phyloP scores from a whole-genome alignment of 2,797 vertebrate species.

The Enteromius fasciolatus region DNA sequence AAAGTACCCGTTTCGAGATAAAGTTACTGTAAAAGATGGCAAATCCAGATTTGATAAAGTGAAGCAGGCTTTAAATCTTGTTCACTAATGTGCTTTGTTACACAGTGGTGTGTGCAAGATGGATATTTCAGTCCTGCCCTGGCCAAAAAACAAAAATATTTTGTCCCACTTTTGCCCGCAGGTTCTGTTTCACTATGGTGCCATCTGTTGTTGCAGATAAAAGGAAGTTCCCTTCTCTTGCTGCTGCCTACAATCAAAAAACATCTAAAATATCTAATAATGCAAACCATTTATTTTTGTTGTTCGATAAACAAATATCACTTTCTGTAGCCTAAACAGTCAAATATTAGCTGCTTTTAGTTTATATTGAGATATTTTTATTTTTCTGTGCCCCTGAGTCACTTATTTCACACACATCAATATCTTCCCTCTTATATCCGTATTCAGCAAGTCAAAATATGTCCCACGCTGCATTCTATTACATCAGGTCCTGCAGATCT shows the following conservation, averaged over 20 bases:
- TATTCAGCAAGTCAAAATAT: not conserved
- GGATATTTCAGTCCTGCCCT: no score
- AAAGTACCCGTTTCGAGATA: not conserved
- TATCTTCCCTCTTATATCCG: not conserved
- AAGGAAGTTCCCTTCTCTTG: not conserved
- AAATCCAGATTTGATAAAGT: not conserved
- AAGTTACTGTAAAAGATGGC: not conserved
- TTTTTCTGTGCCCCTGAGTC: not conserved
- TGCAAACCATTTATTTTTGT: not conserved
- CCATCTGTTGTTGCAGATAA: not conserved
- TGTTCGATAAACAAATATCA: not conserved
- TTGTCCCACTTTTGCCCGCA: not conserved
- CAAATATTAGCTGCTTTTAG: not conserved
- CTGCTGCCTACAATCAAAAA: not conserved
- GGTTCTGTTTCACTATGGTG: not conserved
- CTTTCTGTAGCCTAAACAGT: not conserved
- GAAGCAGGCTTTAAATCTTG: not conserved
- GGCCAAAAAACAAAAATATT: not conserved
- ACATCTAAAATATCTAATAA: not conserved
- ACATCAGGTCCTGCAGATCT: not conserved
- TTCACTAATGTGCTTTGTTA: not conserved
- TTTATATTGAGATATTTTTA: not conserved
- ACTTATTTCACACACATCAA: not conserved
- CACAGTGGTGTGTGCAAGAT: not conserved
- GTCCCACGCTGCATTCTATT: not conserved